Conservation (phyloP, 2,888 invertebrate genomes). For the Ephialtes manifestator region DNA sequence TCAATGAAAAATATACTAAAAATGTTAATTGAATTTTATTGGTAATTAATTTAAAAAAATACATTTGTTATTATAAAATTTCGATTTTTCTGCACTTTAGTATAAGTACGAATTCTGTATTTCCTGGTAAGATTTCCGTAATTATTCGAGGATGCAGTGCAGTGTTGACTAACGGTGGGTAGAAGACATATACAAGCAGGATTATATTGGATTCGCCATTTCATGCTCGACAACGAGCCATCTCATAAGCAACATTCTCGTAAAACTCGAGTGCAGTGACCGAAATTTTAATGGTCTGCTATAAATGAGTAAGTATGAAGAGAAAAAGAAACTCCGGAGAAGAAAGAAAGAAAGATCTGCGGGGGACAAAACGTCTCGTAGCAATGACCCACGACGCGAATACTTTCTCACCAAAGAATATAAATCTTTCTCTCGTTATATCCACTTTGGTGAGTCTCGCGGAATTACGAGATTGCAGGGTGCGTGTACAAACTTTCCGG, state of each 20-base stretch:
- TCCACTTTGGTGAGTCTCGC: constrained; percentile 18
- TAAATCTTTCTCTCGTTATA: constrained; percentile 33
- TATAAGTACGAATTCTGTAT: background rate
- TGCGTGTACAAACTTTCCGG: background rate
- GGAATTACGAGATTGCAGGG: constrained; percentile 37
- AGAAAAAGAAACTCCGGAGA: constrained; percentile 13
- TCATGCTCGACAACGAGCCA: constrained; percentile 41
- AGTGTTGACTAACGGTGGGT: constrained; percentile 39
- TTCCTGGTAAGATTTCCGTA: background rate
- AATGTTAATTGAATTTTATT: too few relatives aligned
- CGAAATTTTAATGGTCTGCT: constrained; percentile 41
- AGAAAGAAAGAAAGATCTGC: constrained; percentile 9
- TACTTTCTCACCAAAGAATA: constrained; percentile 14
- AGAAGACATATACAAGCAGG: background rate
- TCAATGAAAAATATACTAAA: too few relatives aligned
- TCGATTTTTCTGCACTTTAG: background rate
- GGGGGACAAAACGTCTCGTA: constrained; percentile 4
- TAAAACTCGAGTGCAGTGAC: constrained; percentile 48
- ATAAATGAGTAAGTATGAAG: background rate
- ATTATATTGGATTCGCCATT: constrained; percentile 56
- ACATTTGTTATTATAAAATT: too few relatives aligned
- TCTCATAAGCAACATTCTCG: constrained; percentile 16
- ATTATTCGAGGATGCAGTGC: background rate
- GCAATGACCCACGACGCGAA: constrained; percentile 1
- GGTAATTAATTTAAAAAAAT: too few relatives aligned